Conservation (phyloP, 2,888 invertebrate species). For the Drosophila paracracens region DNA sequence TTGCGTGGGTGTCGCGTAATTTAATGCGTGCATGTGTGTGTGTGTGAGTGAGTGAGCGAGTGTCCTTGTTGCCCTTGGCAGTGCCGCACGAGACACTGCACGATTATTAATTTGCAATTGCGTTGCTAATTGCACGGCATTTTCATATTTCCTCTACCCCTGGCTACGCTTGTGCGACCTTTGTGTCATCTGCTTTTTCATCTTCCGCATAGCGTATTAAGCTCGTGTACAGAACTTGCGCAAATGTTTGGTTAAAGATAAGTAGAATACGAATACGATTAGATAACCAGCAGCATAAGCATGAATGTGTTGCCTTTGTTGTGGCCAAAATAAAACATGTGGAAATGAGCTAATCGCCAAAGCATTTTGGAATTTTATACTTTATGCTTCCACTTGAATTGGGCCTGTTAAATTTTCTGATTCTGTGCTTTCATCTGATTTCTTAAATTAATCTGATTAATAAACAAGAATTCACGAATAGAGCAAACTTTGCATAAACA, state of each 20-base stretch:
- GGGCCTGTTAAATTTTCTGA: constrained; percentile 29
- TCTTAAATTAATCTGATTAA: constrained; percentile 1
- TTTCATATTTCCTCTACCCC: constrained; percentile 10
- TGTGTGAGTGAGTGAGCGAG: constrained; percentile 24
- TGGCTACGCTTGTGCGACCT: not conserved
- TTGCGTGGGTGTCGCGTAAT: constrained; percentile 47
- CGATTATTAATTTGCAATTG: constrained; percentile 80
- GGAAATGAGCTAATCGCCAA: constrained; percentile 46
- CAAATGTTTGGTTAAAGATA: constrained; percentile 63
- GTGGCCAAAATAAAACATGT: constrained; percentile 17
- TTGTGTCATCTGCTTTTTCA: constrained; percentile 33
- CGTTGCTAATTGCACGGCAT: constrained; percentile 73
- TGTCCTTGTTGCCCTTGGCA: constrained; percentile 66
- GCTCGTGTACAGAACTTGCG: constrained; percentile 53
- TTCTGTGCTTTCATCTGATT: constrained; percentile 15
- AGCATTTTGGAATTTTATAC: constrained; percentile 40
- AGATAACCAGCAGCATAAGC: constrained; percentile 55
- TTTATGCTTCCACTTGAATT: constrained; percentile 56
- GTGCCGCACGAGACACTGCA: constrained; percentile 63
- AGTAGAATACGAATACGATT: constrained; percentile 61
- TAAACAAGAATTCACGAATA: constrained; percentile 31
- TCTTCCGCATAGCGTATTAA: constrained; percentile 24
- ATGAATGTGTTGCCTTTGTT: constrained; percentile 2
- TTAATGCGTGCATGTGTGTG: constrained; percentile 18
- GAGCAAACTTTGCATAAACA: constrained; percentile 5